Evolutionary conservation across 2,888 invertebrate species (phyloP).

Genomic region (Mermis nigrescens): DNA sequence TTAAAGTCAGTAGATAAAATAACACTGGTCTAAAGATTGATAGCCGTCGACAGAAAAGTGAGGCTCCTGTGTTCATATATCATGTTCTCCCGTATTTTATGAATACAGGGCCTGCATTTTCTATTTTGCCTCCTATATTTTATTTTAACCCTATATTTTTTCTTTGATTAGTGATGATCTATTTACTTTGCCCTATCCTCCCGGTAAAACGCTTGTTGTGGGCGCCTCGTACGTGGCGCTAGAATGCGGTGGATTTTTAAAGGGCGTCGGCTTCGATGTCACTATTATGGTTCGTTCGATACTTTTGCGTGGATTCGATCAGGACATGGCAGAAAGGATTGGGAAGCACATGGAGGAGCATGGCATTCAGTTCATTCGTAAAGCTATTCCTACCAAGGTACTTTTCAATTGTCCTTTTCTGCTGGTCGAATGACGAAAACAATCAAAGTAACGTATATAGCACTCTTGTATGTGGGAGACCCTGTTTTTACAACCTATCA

Average conservation of each 20-base stretch:
- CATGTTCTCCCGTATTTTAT: neutral
- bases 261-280: slow-evolving; percentile 37
- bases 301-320: slow-evolving; percentile 44
- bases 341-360: slow-evolving; percentile 38
- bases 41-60: neutral
- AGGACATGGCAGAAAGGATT: slow-evolving; percentile 41
- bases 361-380: slow-evolving; percentile 38
- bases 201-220: slow-evolving; percentile 42
- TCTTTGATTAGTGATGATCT: slow-evolving; percentile 40
- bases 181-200: slow-evolving; percentile 38
- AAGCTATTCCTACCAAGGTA: slow-evolving; percentile 35
- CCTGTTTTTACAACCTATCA: too few relatives aligned
- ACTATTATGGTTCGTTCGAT: slow-evolving; percentile 41
- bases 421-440: too few relatives aligned
- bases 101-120: neutral
- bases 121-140: slow-evolving; percentile 7
- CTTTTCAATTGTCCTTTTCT: slow-evolving; percentile 6
- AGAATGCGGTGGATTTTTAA: slow-evolving; percentile 43
- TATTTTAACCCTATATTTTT: slow-evolving; percentile 4
- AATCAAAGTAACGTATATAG: too few relatives aligned
- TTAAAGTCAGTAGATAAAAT: too few relatives aligned
- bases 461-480: too few relatives aligned
- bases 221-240: slow-evolving; percentile 44
- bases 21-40: neutral
- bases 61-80: neutral